Evolutionary conservation across 2,797 vertebrate genomes (phyloP), one percentile per base, ranked within the genome.

Genomic region (Sebastes iracundus): DNA sequence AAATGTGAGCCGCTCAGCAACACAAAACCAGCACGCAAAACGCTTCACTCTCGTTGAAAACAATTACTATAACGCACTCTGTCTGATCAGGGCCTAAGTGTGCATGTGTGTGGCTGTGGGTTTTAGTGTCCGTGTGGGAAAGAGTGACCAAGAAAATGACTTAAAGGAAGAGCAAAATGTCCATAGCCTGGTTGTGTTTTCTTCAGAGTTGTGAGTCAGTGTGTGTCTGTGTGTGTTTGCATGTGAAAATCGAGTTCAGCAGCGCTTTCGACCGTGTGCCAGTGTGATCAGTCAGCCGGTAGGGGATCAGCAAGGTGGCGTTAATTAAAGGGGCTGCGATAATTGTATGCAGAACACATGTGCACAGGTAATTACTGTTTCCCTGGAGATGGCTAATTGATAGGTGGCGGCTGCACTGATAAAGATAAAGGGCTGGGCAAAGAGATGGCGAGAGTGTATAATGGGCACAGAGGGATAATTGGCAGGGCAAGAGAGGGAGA

Each of bases 341-440:
- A 94, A 95, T 94, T 93, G 91, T 93, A 90, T 92, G 93, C 92
- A 78, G 89, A 95, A 93, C 92, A 94, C 94, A 94, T 90, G 91
- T 94, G 92, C 78, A 53, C 90, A 92, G 93, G 93, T 96, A 95
- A 95, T 96, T 95, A 95, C 82, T 23, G 88, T 93, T 88, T 94
- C 95, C 89, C 88, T 73, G 76, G 93, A 93, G 93, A 93, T 63
- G 61, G 85, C 73, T 95, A 95, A 95, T 95, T 95, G 94, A 95
- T 93, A 91, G 92, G 93, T 92, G 83, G 89, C 79, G 79, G 81
- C 86, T 68, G 81, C 12, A 77, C 87, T 88, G 92, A 93, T 91
- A 88, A 90, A 93, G 92, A 94, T 88, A 88, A 89, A 92, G 86
- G 81, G 89, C 81, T 9, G 65, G 83, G 84, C 82, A 81, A 81